Conservation (phyloP, 2,888 invertebrate species). For the Mesoligia furuncula region DNA sequence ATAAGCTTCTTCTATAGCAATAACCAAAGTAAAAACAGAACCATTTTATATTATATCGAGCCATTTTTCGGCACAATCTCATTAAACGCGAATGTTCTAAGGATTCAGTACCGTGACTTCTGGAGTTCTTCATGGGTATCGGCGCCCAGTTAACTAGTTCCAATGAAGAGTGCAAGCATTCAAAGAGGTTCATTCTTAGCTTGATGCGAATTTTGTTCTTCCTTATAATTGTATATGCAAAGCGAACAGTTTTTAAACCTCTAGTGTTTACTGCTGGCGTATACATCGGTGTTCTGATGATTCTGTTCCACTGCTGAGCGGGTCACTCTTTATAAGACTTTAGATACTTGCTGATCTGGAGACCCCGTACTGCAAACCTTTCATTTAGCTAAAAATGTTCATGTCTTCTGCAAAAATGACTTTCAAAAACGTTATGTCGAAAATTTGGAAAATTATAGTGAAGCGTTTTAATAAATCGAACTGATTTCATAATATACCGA, state of each 20-base stretch:
- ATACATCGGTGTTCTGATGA: slow-evolving; percentile 31
- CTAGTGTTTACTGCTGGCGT: slow-evolving; percentile 55
- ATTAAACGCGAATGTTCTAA: slow-evolving; percentile 35
- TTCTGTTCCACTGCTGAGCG: slow-evolving; percentile 44
- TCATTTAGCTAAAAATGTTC: no score
- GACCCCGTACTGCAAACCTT: background rate
- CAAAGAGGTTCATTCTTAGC: slow-evolving; percentile 29
- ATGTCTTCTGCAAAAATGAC: slow-evolving; percentile 8
- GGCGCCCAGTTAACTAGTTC: slow-evolving; percentile 3
- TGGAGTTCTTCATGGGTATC: slow-evolving; percentile 28
- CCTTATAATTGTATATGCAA: slow-evolving; percentile 41
- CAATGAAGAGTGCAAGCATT: slow-evolving; percentile 17
- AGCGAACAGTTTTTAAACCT: slow-evolving; percentile 43
- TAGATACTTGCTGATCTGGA: slow-evolving; percentile 18
- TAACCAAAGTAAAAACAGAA: slow-evolving; percentile 40
- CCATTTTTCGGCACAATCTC: background rate
- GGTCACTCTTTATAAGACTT: slow-evolving; percentile 17
- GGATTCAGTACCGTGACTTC: background rate
- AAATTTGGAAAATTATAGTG: slow-evolving; percentile 38
- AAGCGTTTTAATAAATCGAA: slow-evolving; percentile 27
- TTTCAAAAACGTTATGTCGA: slow-evolving; percentile 25
- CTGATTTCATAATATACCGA: background rate
- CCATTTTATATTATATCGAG: slow-evolving; percentile 9
- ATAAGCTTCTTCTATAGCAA: slow-evolving; percentile 17
- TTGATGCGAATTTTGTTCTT: slow-evolving; percentile 50